These are phyloP conservation scores for Clepsis dumicolana DNA, from an alignment of 2,888 invertebrate genomes.

Conservation along the genomic window DNA sequence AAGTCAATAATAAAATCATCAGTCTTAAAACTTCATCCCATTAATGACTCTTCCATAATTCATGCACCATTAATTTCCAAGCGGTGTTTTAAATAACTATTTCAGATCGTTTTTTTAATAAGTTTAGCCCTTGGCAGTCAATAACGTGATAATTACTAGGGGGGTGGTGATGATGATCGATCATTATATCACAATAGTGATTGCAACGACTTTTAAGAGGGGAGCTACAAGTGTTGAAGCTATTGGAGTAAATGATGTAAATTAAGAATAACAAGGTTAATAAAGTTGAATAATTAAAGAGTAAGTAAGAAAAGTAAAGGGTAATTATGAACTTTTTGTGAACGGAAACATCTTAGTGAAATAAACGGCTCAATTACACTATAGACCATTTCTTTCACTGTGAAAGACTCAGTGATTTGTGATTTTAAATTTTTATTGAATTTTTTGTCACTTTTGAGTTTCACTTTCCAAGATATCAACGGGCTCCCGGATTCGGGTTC, in stretches of 20 bases:
- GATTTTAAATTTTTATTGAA: too few relatives aligned
- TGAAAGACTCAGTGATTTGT: too few relatives aligned
- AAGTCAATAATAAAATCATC: slow-evolving; percentile 37
- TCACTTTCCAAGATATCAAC: too few relatives aligned
- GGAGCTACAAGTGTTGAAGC: slow-evolving; percentile 4
- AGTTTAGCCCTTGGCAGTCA: slow-evolving; percentile 59
- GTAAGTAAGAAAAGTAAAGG: too few relatives aligned
- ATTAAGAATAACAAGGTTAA: not conserved
- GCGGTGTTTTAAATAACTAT: slow-evolving; percentile 57
- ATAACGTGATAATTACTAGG: slow-evolving; percentile 68
- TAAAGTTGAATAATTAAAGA: not conserved
- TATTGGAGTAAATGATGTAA: not conserved
- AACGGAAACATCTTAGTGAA: too few relatives aligned
- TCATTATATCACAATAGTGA: slow-evolving; percentile 62
- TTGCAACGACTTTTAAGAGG: slow-evolving; percentile 26
- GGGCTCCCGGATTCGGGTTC: too few relatives aligned
- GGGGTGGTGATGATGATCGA: slow-evolving; percentile 68
- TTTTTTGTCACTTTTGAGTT: too few relatives aligned
- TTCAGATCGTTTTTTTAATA: slow-evolving; percentile 45
- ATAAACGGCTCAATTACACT: too few relatives aligned
- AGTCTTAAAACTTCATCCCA: slow-evolving; percentile 48
- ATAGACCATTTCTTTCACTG: too few relatives aligned
- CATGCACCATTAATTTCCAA: slow-evolving; percentile 54
- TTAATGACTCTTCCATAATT: slow-evolving; percentile 68
- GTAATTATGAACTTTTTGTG: too few relatives aligned